phyloP scores from a whole-genome alignment of 2,797 vertebrate genomes.

The Phrynocephalus vlangalii region DNA sequence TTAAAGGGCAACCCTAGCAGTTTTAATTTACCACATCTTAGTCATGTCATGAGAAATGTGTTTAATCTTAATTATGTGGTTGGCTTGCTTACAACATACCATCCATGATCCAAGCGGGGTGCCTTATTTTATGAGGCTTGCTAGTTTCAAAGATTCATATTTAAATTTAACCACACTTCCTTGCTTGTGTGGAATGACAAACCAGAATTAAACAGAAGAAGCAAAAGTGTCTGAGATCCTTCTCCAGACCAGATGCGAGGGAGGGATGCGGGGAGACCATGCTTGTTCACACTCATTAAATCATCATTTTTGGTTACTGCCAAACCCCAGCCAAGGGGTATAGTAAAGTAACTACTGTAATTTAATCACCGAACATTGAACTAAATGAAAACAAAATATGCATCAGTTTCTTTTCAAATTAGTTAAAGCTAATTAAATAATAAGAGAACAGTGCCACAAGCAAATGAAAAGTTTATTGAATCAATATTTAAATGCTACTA shows the following conservation, averaged over 20 bases:
- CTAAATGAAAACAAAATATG: not conserved
- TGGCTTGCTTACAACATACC: not conserved
- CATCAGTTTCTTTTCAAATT: not conserved
- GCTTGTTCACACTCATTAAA: not conserved
- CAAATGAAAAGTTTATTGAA: not conserved
- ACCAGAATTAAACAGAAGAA: not conserved
- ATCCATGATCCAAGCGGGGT: not conserved
- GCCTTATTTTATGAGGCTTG: too few species aligned
- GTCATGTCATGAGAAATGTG: not conserved
- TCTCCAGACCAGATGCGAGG: not conserved
- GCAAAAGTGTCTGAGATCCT: not conserved
- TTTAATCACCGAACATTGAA: not conserved
- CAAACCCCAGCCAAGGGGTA: not conserved
- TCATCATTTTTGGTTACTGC: not conserved
- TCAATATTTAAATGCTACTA: not conserved
- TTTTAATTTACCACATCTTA: not conserved
- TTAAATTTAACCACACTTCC: not conserved
- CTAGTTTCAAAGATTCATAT: not conserved
- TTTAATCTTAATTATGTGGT: not conserved
- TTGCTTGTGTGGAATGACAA: not conserved
- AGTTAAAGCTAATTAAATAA: not conserved
- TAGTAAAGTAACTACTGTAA: not conserved
- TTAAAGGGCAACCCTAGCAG: not conserved
- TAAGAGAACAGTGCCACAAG: not conserved
- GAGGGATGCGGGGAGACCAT: not conserved